These are phyloP conservation scores for Theonella swinhoei DNA, from an alignment of 37 sponge, comb jelly and placozoan species.

Conservation along the genomic window DNA sequence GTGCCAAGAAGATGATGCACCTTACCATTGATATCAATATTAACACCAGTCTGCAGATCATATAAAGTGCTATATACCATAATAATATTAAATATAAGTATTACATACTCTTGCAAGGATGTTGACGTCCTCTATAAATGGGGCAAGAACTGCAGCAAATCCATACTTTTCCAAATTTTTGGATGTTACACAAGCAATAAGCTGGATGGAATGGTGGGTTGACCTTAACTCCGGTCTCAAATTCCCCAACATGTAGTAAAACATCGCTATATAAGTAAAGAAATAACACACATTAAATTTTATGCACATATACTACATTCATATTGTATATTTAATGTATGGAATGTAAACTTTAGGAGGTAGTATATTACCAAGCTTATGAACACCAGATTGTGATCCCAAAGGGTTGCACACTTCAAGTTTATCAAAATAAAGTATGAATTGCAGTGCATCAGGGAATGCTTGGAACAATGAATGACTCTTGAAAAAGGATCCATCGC, in stretches of 20 bases:
- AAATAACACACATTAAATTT: not conserved
- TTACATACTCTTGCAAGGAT: conserved; percentile 6
- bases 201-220: conserved; percentile 13
- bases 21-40: not conserved
- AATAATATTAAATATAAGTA: too few species aligned
- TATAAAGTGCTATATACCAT: too few species aligned
- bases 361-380: conserved; percentile 22
- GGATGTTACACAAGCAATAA: conserved; percentile 40
- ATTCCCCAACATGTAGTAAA: conserved; percentile 44
- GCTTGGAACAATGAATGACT: too few species aligned
- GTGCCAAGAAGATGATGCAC: not conserved
- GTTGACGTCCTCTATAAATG: conserved; percentile 47
- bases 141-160: conserved; percentile 6
- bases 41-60: not conserved
- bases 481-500: too few species aligned
- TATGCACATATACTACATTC: not conserved
- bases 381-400: conserved; percentile 18
- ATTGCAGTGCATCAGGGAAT: conserved; percentile 6
- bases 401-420: conserved; percentile 19
- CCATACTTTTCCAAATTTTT: conserved; percentile 32
- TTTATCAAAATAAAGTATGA: conserved; percentile 26
- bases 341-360: too few species aligned
- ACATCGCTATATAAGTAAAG: conserved; percentile 2
- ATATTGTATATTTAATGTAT: not conserved
- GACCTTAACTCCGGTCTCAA: conserved; percentile 16